Conservation (phyloP, 2,797 vertebrate species). For the Choloepus didactylus region DNA sequence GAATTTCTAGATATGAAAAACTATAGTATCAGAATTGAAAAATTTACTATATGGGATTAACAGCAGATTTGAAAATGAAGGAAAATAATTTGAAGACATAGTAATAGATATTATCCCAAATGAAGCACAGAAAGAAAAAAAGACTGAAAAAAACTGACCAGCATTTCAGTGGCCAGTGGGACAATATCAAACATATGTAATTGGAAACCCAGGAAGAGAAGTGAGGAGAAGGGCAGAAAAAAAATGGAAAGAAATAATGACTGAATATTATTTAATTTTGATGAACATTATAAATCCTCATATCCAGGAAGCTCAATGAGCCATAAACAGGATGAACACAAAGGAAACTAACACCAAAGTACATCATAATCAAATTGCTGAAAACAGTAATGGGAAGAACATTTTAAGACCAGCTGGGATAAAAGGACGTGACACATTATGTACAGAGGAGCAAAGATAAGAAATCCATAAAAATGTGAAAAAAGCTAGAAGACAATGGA, state of each 20-base stretch:
- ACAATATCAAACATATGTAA: neutral
- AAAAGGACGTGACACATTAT: neutral
- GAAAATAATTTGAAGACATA: neutral
- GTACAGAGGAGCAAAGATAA: neutral
- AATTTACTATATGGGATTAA: neutral
- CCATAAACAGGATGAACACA: neutral
- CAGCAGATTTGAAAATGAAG: neutral
- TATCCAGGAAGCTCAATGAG: neutral
- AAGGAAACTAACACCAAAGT: neutral
- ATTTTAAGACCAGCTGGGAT: neutral
- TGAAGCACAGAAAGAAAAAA: neutral
- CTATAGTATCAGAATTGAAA: neutral
- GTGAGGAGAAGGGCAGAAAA: neutral
- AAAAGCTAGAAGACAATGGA: neutral
- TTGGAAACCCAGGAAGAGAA: neutral
- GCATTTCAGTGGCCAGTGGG: neutral
- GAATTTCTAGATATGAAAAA: constrained; percentile 23
- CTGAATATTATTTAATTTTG: neutral
- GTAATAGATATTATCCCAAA: neutral
- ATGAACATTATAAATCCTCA: neutral
- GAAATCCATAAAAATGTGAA: neutral
- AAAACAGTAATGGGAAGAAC: neutral
- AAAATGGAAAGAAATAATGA: neutral
- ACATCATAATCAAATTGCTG: neutral
- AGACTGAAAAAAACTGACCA: neutral